Evolutionary conservation across 2,888 invertebrate species (phyloP).

Genomic region (Colletes collaris): DNA sequence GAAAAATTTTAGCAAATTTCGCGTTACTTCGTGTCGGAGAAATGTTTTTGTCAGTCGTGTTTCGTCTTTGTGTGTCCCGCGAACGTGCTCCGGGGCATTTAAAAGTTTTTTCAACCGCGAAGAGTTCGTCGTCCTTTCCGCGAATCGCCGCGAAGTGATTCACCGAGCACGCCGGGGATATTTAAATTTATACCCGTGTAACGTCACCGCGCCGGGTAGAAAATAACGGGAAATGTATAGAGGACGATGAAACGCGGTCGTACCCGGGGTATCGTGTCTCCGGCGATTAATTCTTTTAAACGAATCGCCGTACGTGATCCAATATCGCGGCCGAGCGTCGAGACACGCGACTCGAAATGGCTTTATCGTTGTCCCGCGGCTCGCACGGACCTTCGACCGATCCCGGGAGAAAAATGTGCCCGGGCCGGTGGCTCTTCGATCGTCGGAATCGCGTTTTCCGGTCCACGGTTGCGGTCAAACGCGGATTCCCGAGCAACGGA

Average conservation of each 20-base stretch:
- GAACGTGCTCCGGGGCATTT: no score
- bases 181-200: constrained; percentile 27
- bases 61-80: background rate
- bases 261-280: background rate
- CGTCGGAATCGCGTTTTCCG: constrained; percentile 44
- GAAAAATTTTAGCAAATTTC: no score
- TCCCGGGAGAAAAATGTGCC: constrained; percentile 5
- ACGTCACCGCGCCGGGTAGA: background rate
- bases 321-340: constrained; percentile 1
- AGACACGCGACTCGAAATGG: background rate
- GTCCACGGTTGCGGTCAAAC: constrained; percentile 42
- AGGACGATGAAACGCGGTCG: background rate
- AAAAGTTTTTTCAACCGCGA: background rate
- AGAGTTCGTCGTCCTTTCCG: constrained; percentile 35
- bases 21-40: no score
- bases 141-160: constrained; percentile 25
- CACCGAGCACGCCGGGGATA: constrained; percentile 13
- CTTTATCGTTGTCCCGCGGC: constrained; percentile 3
- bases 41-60: no score
- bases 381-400: constrained; percentile 10
- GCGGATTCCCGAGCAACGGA: constrained; percentile 14
- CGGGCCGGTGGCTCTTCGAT: constrained; percentile 23
- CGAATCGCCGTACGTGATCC: constrained; percentile 23
- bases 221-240: constrained; percentile 29
- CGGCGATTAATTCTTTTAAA: constrained; percentile 9